phyloP scores from a whole-genome alignment of 2,113 vertebrate species.

The Artemisiospiza belli region DNA sequence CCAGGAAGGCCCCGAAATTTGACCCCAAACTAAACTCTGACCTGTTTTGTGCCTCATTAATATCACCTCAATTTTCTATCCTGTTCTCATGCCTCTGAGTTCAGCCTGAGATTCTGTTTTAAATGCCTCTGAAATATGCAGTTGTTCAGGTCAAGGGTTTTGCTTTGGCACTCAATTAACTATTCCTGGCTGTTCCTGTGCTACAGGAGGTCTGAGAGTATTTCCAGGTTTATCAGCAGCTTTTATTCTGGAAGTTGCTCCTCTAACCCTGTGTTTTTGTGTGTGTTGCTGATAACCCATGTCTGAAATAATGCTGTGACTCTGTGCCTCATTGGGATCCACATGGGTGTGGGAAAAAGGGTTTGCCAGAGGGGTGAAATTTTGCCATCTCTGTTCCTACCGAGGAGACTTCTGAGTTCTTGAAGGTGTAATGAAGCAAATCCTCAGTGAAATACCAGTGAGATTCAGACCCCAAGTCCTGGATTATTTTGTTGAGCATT shows the following conservation, averaged over 20 bases:
- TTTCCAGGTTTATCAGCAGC: constrained; percentile 61
- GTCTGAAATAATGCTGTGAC: constrained; percentile 16
- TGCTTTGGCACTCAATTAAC: constrained; percentile 9
- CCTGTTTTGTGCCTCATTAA: background rate
- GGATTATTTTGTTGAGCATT: background rate
- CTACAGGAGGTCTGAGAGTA: background rate
- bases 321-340: background rate
- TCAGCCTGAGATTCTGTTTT: background rate
- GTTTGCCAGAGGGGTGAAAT: background rate
- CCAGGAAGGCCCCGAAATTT: background rate
- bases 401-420: background rate
- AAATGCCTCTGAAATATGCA: background rate
- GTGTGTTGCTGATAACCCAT: background rate
- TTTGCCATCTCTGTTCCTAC: background rate
- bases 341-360: background rate
- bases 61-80: background rate
- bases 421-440: constrained; percentile 8
- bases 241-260: background rate
- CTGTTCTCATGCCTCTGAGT: constrained; percentile 4
- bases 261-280: constrained; percentile 1
- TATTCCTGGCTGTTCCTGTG: constrained; percentile 19
- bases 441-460: background rate
- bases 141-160: constrained; percentile 43
- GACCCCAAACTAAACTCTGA: background rate
- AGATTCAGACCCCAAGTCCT: background rate